Evolutionary conservation across 2,113 vertebrate genomes (phyloP).

Genomic region (Phodopus roborovskii): DNA sequence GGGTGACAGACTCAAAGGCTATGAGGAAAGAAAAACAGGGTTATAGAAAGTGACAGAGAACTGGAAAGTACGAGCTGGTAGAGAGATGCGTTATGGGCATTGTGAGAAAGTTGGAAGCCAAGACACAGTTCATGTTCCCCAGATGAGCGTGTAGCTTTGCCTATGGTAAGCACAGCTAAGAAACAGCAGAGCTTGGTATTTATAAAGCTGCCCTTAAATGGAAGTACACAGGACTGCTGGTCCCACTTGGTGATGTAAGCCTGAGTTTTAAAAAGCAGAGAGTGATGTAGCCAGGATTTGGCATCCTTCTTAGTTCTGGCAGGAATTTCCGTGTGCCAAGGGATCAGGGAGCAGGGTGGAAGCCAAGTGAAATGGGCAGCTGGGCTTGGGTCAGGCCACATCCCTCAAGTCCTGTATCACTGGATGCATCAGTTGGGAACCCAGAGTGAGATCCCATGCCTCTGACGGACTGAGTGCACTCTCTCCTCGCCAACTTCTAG

Average conservation of each 20-base stretch:
- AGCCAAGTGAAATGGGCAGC: background rate
- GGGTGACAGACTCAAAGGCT: background rate
- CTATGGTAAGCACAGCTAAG: background rate
- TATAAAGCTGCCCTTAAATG: conserved; percentile 12
- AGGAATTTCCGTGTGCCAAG: background rate
- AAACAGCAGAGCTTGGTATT: background rate
- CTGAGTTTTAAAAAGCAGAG: background rate
- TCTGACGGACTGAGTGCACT: background rate
- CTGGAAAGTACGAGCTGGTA: background rate
- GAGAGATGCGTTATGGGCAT: background rate
- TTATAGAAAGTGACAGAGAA: background rate
- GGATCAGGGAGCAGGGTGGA: background rate
- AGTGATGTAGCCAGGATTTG: background rate
- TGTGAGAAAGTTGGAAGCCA: background rate
- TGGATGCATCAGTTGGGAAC: background rate
- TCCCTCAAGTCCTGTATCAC: background rate
- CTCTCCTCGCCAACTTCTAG: background rate
- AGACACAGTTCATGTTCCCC: background rate
- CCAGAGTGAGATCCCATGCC: background rate
- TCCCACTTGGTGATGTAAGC: background rate
- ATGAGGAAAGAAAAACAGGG: background rate
- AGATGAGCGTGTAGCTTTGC: background rate
- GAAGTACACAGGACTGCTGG: background rate
- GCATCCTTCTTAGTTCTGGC: background rate
- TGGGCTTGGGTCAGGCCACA: background rate